These are phyloP conservation scores for Brachionus angularis DNA, from an alignment of 1,140 invertebrate species.

Conservation along the genomic window DNA sequence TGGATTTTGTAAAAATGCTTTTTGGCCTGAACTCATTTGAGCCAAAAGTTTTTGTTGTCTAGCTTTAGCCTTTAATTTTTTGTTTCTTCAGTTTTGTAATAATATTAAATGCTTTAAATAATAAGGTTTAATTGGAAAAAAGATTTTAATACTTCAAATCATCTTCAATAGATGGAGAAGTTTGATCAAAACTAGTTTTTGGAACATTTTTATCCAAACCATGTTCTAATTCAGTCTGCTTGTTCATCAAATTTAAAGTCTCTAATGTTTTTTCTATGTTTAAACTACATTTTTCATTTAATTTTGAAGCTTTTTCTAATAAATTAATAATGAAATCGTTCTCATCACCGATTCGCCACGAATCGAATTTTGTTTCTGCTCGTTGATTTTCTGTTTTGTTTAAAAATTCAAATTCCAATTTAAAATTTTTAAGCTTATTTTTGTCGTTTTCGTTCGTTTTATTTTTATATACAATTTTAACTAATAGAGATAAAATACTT, in stretches of 20 bases:
- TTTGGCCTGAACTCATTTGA: conserved; percentile 31
- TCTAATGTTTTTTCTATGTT: conserved; percentile 57
- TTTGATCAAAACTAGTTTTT: neutral
- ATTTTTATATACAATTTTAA: conserved; percentile 56
- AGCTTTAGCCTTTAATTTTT: conserved; percentile 65
- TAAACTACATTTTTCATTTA: conserved; percentile 63
- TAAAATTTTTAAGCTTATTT: conserved; percentile 49
- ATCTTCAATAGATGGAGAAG: conserved; percentile 14
- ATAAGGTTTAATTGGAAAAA: too few species aligned
- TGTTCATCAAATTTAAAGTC: conserved; percentile 45
- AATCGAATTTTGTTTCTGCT: conserved; percentile 46
- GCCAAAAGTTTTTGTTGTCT: conserved; percentile 46
- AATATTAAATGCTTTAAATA: too few species aligned
- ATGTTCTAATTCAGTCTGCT: conserved; percentile 44
- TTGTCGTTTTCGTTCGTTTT: conserved; percentile 53
- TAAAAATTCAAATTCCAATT: neutral
- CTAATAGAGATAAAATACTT: conserved; percentile 75
- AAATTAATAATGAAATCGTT: conserved; percentile 76
- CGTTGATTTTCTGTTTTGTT: too few species aligned
- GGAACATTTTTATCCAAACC: conserved; percentile 28
- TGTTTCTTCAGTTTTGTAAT: too few species aligned
- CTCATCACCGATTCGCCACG: conserved; percentile 74
- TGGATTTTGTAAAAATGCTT: conserved; percentile 16
- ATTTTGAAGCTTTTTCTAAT: conserved; percentile 53
- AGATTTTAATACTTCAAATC: conserved; percentile 26